Evolutionary conservation across 2,113 vertebrate genomes (phyloP), one percentile per base, ranked within the genome.

Genomic region (Cynocephalus volans): DNA sequence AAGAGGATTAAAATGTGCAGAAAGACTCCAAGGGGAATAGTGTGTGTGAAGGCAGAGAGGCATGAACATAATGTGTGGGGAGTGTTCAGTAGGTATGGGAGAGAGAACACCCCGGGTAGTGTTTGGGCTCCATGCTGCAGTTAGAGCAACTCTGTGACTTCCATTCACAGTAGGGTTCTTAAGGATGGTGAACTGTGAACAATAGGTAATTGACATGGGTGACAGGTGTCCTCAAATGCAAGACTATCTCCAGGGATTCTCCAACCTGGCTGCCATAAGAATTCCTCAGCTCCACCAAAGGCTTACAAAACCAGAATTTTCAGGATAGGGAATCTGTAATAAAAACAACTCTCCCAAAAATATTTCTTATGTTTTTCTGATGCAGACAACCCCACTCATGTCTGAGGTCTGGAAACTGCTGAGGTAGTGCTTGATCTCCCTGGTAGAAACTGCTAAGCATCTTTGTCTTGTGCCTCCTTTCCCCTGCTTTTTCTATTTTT

Each of bases 21-120:
- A 56, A 79, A 23, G 11, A 23, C 9, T 65, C 21, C 15, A 8
- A 24, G 28, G 77, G 23, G 33, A 36, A 17, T 12, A 14, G 26
- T 48, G 7, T 28, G 2, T 75, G 31, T 36, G n/a, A 52, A 60
- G 80, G 26, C 56, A 8, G 1, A 33, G 75, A 69, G 41, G 36
- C 56, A 3, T 24, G 58, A 19, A 9, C 28, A 0, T 19, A 28
- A 5, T 1, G 2, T 31, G 1, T 0, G 18, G 7, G 12, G 21
- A n/a, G 3, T 11, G 67, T 31, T 69, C 24, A 7, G 50, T 2
- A 19, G 64, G 48, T 56, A 1, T 13, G 31, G 28, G 19, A 41
- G n/a, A 41, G 65, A 70, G 54, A 58, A 36, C 1, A 3, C 5
- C 19, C 19, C 62, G 45, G 75, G 1, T 14, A 5, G 15, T 58